phyloP scores from a whole-genome alignment of 2,113 vertebrate species.

The Hemibagrus wyckioides region DNA sequence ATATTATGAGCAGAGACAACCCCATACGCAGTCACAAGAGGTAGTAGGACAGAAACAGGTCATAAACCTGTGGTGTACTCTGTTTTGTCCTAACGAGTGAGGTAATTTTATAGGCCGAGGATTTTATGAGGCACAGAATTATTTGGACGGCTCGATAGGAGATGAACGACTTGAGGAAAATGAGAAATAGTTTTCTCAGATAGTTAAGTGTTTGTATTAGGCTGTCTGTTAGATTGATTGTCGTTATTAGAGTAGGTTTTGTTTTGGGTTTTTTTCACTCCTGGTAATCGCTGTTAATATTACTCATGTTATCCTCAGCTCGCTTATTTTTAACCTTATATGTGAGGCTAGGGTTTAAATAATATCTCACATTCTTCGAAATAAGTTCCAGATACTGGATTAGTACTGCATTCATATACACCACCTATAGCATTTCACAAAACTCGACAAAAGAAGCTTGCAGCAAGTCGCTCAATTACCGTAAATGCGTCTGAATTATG shows the following conservation, averaged over 20 bases:
- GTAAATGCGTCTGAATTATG: neutral
- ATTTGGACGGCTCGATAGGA: neutral
- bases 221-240: neutral
- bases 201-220: constrained; percentile 4
- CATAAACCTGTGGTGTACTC: neutral
- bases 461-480: neutral
- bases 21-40: neutral
- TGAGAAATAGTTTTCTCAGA: neutral
- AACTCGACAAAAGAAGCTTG: neutral
- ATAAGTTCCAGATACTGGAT: neutral
- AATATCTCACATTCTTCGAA: neutral
- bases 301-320: neutral
- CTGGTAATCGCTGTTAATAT: neutral
- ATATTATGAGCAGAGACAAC: constrained; percentile 4
- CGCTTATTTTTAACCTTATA: neutral
- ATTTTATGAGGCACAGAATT: constrained; percentile 44
- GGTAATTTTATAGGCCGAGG: neutral
- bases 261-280: too few species aligned
- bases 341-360: neutral
- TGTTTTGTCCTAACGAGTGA: neutral
- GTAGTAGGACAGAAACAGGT: neutral
- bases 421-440: neutral
- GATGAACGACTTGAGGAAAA: neutral
- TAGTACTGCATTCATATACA: neutral
- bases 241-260: too few species aligned